Evolutionary conservation across 2,888 invertebrate genomes (phyloP).

Genomic region (Diarsia mendica): DNA sequence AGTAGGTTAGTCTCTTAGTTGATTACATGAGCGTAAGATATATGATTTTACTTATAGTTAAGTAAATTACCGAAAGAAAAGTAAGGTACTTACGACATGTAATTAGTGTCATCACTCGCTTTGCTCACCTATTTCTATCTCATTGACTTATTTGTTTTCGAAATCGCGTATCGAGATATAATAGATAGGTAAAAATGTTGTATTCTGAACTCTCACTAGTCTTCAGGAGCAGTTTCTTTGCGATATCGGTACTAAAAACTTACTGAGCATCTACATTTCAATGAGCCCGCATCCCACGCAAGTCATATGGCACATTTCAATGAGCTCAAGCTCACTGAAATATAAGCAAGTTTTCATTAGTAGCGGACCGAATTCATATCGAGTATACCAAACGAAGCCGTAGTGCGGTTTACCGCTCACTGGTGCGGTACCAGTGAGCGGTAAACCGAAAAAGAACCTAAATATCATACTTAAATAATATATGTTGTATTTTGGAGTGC

Average conservation of each 20-base stretch:
- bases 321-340: slow-evolving; percentile 26
- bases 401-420: slow-evolving; percentile 4
- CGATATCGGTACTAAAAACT: neutral
- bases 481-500: slow-evolving; percentile 42
- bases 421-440: slow-evolving; percentile 22
- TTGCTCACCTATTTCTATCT: slow-evolving; percentile 3
- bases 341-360: slow-evolving; percentile 43
- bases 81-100: slow-evolving; percentile 17
- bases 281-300: slow-evolving; percentile 20
- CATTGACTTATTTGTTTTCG: neutral
- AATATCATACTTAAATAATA: slow-evolving; percentile 43
- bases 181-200: neutral
- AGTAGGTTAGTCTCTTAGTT: neutral
- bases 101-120: slow-evolving; percentile 25
- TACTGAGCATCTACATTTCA: slow-evolving; percentile 22
- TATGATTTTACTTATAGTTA: slow-evolving; percentile 23
- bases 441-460: slow-evolving; percentile 38
- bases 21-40: slow-evolving; percentile 15
- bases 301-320: slow-evolving; percentile 32
- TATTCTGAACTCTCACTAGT: slow-evolving; percentile 1
- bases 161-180: neutral
- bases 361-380: slow-evolving; percentile 14
- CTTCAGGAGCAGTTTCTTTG: neutral
- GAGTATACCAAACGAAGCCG: slow-evolving; percentile 22
- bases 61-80: slow-evolving; percentile 6